Base-by-base conservation (phyloP, 2,797 vertebrate genomes). In the Prionace glauca region DNA sequence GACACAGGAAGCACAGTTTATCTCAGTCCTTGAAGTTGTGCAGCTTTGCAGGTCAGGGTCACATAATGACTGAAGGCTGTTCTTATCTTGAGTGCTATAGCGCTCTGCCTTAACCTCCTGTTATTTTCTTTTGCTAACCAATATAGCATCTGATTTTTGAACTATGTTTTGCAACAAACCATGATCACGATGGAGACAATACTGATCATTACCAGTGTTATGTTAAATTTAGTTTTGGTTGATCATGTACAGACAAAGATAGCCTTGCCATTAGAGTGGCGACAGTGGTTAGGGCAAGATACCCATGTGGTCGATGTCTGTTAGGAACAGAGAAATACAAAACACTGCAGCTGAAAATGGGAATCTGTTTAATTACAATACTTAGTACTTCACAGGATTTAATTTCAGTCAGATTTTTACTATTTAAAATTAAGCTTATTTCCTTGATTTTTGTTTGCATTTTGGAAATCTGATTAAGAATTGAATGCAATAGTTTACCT, bases 261-360 rank as follows among this genome's bases (percentile, higher is more conserved):
- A 91, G 41, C 67, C 72, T 74, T 94, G 67, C 36, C 45, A 71
- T 94, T 94, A 72, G 67, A 94, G 12, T 94, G 93, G 41, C 41
- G 41, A 50, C 93, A 93, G 91, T 95, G 88, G 88, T 91, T 91
- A 91, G 32, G 16, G 32, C 87, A 91, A 65, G 56, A 65, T 91
- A 56, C 14, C 56, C 60, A 65, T 91, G 56, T 65, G 93, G 45
- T 60, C 45, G 9, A 2, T 72, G 24, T 56, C 29, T 8, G 74
- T 71, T 45, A 32, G 71, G 29, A 77, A 77, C 24, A 77, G 29
- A 45, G 67, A 77, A 72, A 56, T 11, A 71, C 71, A 71, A 94
- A 94, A 94, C 20, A 12, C 32, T 29, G 22, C 92, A 94, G n/a
- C 92, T 71, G 36, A 77, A 94, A 77, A 56, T 95, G 5, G 29